A percentile compares a stretch with the other conserved stretches of the same genome.
These are phyloP conservation scores for Leptinotarsa peninsularis DNA, from an alignment of 2,888 invertebrate species.

Conservation along the genomic window DNA sequence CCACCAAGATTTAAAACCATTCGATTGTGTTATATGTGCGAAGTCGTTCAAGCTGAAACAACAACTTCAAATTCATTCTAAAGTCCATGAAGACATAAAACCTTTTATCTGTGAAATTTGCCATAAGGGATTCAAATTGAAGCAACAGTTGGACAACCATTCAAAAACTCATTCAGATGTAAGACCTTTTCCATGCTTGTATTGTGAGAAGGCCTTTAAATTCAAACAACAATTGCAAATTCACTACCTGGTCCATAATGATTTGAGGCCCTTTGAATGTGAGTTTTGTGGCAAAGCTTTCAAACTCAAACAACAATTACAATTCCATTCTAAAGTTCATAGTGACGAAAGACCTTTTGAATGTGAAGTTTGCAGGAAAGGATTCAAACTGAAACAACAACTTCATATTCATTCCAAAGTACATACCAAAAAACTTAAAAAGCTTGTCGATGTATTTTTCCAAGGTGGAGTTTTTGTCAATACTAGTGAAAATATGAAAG, in stretches of 20 bases:
- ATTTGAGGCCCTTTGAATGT: constrained; percentile 49
- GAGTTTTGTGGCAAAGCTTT: constrained; percentile 49
- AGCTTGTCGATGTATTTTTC: constrained; percentile 17
- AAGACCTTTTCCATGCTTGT: constrained; percentile 48
- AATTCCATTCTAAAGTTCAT: constrained; percentile 43
- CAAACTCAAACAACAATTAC: constrained; percentile 41
- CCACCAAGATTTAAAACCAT: constrained; percentile 47
- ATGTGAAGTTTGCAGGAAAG: constrained; percentile 49
- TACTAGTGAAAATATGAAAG: not conserved
- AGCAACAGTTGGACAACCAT: constrained; percentile 52
- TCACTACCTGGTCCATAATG: constrained; percentile 49
- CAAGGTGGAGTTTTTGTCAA: not conserved
- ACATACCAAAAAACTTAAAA: constrained; percentile 41
- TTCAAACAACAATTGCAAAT: constrained; percentile 52
- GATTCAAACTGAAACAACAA: constrained; percentile 45
- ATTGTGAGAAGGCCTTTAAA: constrained; percentile 50
- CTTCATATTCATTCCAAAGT: constrained; percentile 41
- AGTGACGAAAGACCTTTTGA: constrained; percentile 46
- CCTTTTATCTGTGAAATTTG: constrained; percentile 51
- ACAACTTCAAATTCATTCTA: constrained; percentile 49
- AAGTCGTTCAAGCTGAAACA: constrained; percentile 52
- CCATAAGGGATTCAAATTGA: constrained; percentile 52
- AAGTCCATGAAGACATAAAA: constrained; percentile 46
- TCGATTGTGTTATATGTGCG: constrained; percentile 46
- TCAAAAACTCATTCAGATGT: constrained; percentile 44